Base-by-base conservation (phyloP, 2,113 vertebrate genomes). In the Hiodon tergisus region DNA sequence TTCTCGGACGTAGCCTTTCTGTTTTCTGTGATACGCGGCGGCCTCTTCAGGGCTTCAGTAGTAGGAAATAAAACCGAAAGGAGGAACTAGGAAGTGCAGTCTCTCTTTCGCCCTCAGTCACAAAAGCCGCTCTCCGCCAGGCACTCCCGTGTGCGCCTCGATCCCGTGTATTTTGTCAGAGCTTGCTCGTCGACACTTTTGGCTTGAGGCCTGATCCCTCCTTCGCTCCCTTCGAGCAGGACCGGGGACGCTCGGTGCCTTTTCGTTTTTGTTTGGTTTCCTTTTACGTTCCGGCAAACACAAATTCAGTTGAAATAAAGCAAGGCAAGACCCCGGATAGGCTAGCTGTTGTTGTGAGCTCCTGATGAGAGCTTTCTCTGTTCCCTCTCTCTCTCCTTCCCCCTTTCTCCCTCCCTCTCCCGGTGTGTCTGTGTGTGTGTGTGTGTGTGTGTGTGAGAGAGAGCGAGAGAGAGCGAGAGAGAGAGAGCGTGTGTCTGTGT, bases 331-430 rank as follows among this genome's bases (percentile, higher is more conserved):
- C 77, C 62, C 78, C 66, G 75, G 81, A 80, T 46, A 82, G 76
- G 80, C 82, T 84, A 86, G 81, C 75, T 81, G 79, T 67, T 61
- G 57, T 55, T 58, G 59, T 54, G 65, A 58, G 17, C 69, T 66
- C 52, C 72, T 74, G 62, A 61, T 60, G 59, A 63, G 48, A 47
- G 51, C 70, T 67, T 72, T 59, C 14, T 69, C 76, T 55, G 46
- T 67, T 65, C 11, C 60, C 57, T 66, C 63, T 71, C 61, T 48
- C 59, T 67, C 63, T 80, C 84, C 83, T 74, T 83, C 78, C 79
- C 78, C 67, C 72, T 77, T 75, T 77, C 79, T 78, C 77, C 78
- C 78, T 75, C 74, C 78, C 73, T 60, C 83, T 86, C 85, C 80
- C 80, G 87, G 86, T 76, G 46, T 79, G 50, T 74, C 50, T 52